These are phyloP conservation scores for Hydriomena furcata DNA, from an alignment of 2,888 invertebrate genomes.

Conservation along the genomic window DNA sequence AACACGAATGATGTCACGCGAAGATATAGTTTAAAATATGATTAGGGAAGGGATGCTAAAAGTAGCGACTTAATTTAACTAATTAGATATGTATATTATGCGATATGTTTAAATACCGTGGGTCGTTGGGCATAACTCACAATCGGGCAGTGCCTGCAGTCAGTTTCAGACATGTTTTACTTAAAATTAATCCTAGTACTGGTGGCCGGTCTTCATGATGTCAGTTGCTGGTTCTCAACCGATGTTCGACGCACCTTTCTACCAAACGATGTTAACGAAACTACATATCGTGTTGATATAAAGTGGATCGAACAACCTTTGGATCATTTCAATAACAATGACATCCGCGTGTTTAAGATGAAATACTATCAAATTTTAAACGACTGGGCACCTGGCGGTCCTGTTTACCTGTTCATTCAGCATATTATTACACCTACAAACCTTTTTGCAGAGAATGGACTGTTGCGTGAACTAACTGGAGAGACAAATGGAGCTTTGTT, in stretches of 20 bases:
- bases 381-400: not conserved
- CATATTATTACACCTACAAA: no score
- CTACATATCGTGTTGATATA: not conserved
- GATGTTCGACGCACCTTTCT: not conserved
- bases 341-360: not conserved
- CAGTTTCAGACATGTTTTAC: not conserved
- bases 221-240: not conserved
- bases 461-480: not conserved
- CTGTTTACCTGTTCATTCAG: not conserved
- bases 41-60: no score
- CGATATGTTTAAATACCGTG: no score
- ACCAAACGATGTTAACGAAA: not conserved
- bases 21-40: no score
- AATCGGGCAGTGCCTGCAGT: not conserved
- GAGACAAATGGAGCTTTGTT: not conserved
- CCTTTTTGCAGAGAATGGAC: no score
- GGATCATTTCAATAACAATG: not conserved
- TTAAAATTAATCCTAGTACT: not conserved
- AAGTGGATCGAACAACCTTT: not conserved
- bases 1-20: no score
- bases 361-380: not conserved
- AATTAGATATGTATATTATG: no score
- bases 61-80: no score
- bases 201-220: not conserved
- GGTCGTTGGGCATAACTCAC: not conserved